Conservation (phyloP, 2,797 vertebrate species). For the Falco naumanni region DNA sequence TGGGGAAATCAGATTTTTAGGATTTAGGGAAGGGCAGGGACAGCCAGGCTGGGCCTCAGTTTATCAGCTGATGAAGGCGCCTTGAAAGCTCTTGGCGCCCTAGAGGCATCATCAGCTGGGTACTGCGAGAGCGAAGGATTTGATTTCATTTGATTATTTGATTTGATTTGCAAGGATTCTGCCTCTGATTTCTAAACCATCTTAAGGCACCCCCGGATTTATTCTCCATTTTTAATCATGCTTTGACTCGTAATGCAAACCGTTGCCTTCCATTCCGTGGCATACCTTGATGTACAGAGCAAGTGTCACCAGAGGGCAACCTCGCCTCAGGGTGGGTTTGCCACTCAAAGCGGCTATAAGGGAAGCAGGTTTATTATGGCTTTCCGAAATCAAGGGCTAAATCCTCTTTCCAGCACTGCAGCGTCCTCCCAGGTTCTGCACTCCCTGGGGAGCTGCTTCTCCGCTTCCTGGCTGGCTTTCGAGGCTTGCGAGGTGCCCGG, state of each 20-base stretch:
- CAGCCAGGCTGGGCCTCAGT: neutral
- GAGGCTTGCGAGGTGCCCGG: neutral
- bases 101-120: rapidly evolving
- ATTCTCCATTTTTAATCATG: rapidly evolving
- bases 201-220: rapidly evolving
- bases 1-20: neutral
- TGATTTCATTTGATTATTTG: neutral
- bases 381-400: neutral
- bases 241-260: rapidly evolving
- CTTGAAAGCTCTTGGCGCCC: neutral
- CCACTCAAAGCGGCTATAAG: neutral
- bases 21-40: neutral
- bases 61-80: neutral
- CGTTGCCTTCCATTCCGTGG: rapidly evolving
- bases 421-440: neutral
- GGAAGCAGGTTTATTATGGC: neutral
- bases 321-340: neutral
- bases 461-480: rapidly evolving
- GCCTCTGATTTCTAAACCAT: neutral
- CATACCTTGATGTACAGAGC: neutral
- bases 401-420: neutral
- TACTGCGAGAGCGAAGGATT: rapidly evolving
- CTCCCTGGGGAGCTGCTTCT: neutral
- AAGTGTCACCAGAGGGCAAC: conserved; percentile 22
- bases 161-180: neutral